phyloP scores from a whole-genome alignment of 2,888 invertebrate genomes.

The Agrotis puta region DNA sequence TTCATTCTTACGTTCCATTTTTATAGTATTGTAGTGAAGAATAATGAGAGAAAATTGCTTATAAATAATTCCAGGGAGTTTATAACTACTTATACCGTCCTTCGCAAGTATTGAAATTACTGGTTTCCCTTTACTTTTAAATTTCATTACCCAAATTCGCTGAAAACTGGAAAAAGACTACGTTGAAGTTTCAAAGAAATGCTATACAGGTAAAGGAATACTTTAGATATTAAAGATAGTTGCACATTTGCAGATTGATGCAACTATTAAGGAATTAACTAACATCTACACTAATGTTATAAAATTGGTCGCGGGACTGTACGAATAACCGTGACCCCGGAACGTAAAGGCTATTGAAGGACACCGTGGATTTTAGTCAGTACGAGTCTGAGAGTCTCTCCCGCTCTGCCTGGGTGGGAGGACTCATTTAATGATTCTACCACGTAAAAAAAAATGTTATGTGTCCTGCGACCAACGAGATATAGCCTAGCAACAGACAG shows the following conservation, averaged over 20 bases:
- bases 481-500: too few relatives aligned
- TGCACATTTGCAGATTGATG: background rate
- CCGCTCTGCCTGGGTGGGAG: too few relatives aligned
- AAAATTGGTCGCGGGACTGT: too few relatives aligned
- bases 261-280: background rate
- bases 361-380: too few relatives aligned
- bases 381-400: too few relatives aligned
- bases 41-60: constrained; percentile 49
- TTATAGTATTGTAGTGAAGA: constrained; percentile 45
- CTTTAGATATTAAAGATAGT: too few relatives aligned
- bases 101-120: background rate
- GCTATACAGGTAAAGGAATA: background rate
- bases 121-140: background rate
- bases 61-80: constrained; percentile 36
- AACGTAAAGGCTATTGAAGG: too few relatives aligned
- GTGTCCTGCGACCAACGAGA: too few relatives aligned
- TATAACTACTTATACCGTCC: background rate
- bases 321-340: too few relatives aligned
- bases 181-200: background rate
- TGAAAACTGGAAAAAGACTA: background rate
- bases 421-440: too few relatives aligned
- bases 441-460: too few relatives aligned
- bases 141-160: background rate
- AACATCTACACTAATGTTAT: too few relatives aligned
- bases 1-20: constrained; percentile 62